phyloP scores from a whole-genome alignment of 2,113 vertebrate species.

The Epinephelus cyanopodus region DNA sequence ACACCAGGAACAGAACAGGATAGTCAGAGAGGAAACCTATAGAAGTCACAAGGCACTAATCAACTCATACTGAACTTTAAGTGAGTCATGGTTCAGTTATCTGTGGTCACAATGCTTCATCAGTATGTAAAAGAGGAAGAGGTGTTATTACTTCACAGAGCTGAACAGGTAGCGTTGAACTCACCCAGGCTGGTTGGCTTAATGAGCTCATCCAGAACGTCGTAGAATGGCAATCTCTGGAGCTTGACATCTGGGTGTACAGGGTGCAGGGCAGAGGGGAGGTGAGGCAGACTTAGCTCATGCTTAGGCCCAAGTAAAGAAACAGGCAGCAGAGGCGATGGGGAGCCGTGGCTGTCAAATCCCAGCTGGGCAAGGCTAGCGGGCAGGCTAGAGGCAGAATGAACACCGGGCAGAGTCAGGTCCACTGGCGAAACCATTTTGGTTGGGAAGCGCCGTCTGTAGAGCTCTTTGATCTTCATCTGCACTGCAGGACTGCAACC shows the following conservation, averaged over 20 bases:
- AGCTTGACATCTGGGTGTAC: conserved; percentile 99
- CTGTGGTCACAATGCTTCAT: conserved; percentile 3
- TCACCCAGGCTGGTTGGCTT: conserved; percentile 98
- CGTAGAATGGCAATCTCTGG: conserved; percentile 98
- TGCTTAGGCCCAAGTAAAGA: conserved; percentile 97
- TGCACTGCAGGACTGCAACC: conserved; percentile 98
- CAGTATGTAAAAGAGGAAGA: neutral
- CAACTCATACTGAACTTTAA: neutral
- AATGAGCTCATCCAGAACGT: conserved; percentile 97
- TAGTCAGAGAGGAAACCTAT: conserved; percentile 8
- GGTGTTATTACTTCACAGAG: conserved; percentile 18
- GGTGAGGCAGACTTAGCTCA: conserved; percentile 97
- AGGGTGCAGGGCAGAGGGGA: conserved; percentile 94
- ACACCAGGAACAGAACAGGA: conserved; percentile 28
- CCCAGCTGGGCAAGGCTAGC: conserved; percentile 90
- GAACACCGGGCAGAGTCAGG: conserved; percentile 91
- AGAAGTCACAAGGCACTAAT: neutral
- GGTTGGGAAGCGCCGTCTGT: conserved; percentile 95
- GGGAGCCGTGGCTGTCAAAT: conserved; percentile 93
- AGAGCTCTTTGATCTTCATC: conserved; percentile 99
- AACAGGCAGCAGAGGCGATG: conserved; percentile 95
- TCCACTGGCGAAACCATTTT: conserved; percentile 98
- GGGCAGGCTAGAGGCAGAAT: conserved; percentile 90
- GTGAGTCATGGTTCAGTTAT: conserved; percentile 1
- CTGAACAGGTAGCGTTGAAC: conserved; percentile 46